Percentiles rank a stretch among this genome's conserved stretches.
These are phyloP conservation scores for Ceratina calcarata DNA, from an alignment of 1,140 invertebrate genomes.

Conservation along the genomic window DNA sequence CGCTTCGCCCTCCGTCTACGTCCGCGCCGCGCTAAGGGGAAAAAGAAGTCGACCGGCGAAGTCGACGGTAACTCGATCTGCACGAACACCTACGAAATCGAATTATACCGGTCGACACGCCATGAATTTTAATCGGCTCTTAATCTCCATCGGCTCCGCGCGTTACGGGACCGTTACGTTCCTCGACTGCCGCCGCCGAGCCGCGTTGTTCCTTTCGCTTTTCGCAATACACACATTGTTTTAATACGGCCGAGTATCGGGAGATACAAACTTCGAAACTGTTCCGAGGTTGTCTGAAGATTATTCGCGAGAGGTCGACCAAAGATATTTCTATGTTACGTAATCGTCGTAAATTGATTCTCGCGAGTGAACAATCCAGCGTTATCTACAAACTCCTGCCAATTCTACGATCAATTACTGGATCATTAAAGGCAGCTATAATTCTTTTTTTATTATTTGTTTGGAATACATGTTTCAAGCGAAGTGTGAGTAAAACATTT, in stretches of 20 bases:
- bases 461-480: too few species aligned
- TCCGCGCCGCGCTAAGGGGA: conserved; percentile 3
- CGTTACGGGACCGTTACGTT: conserved; percentile 23
- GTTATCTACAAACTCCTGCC: too few species aligned
- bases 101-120: conserved; percentile 54
- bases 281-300: not conserved
- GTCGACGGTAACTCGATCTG: conserved; percentile 52
- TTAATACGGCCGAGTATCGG: not conserved
- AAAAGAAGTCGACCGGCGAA: conserved; percentile 27
- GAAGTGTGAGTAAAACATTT: too few species aligned
- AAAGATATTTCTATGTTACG: not conserved
- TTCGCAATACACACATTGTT: conserved; percentile 40
- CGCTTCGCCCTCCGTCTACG: not conserved
- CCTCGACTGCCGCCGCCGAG: conserved; percentile 22
- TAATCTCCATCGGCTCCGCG: conserved; percentile 36
- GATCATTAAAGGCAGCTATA: too few species aligned
- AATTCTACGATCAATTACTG: too few species aligned
- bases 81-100: conserved; percentile 58
- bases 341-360: not conserved
- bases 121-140: conserved; percentile 56
- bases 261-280: not conserved
- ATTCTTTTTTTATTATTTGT: too few species aligned
- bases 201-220: conserved; percentile 34
- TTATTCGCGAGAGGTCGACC: not conserved
- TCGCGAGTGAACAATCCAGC: too few species aligned